Percentiles rank a stretch among this genome's conserved stretches.
Evolutionary conservation across 2,797 vertebrate species (phyloP).

Genomic region (Silurus lanzhouensis): DNA sequence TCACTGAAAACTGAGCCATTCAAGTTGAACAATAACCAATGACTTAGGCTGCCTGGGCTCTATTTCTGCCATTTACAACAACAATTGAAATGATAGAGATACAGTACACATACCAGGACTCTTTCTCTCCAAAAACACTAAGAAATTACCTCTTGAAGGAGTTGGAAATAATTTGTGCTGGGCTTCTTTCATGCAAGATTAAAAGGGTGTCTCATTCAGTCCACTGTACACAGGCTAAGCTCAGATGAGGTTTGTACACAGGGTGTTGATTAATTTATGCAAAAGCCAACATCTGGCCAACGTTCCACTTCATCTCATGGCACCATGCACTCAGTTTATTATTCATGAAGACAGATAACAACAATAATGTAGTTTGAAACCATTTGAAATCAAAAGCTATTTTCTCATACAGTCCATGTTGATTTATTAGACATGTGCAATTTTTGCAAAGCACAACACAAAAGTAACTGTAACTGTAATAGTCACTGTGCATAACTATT

Average conservation of each 20-base stretch:
- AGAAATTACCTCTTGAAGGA: slow-evolving; percentile 28
- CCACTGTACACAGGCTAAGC: slow-evolving; percentile 34
- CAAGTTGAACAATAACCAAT: neutral
- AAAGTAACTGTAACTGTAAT: too few relatives aligned
- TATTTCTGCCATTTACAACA: neutral
- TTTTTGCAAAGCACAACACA: neutral
- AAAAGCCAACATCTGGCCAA: slow-evolving; percentile 49
- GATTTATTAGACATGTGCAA: neutral
- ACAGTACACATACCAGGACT: neutral
- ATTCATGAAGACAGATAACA: slow-evolving; percentile 13
- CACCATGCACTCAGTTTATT: slow-evolving; percentile 15
- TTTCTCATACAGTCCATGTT: neutral
- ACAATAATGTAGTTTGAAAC: neutral
- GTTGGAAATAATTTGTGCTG: slow-evolving; percentile 49
- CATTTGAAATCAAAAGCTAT: neutral
- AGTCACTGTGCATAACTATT: neutral
- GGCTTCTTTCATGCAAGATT: slow-evolving; percentile 49
- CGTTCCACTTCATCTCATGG: slow-evolving; percentile 15
- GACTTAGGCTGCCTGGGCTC: neutral
- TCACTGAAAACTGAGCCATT: neutral
- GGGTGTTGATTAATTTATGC: slow-evolving; percentile 42
- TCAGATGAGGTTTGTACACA: slow-evolving; percentile 44
- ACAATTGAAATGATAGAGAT: neutral
- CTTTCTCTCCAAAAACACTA: neutral
- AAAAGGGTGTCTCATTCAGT: slow-evolving; percentile 43